A percentile compares a stretch with the other conserved stretches of the same genome.
Conservation (phyloP, 2,888 invertebrate species). For the Caradrina kadenii region DNA sequence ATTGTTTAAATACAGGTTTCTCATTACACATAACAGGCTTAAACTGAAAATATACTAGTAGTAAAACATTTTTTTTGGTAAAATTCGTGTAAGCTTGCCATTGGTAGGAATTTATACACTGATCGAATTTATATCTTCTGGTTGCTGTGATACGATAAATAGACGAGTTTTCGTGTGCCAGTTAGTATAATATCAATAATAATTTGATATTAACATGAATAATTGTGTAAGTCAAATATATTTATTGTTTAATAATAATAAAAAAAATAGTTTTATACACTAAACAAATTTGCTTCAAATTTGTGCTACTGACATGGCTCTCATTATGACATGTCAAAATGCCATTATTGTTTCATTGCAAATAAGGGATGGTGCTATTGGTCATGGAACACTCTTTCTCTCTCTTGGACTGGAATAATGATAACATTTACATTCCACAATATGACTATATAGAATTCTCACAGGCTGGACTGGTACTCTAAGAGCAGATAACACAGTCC, state of each 20-base stretch:
- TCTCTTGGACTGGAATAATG: too few species aligned
- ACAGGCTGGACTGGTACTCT: too few species aligned
- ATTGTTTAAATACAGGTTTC: slow-evolving; percentile 14
- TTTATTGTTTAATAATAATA: background rate
- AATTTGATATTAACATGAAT: background rate
- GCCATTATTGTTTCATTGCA: too few species aligned
- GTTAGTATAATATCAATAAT: background rate
- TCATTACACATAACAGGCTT: background rate
- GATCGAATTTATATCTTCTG: slow-evolving; percentile 34
- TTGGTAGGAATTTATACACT: slow-evolving; percentile 7
- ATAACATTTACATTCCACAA: too few species aligned
- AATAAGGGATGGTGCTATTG: too few species aligned
- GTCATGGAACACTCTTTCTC: too few species aligned
- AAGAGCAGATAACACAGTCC: too few species aligned
- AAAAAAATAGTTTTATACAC: background rate
- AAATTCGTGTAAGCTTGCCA: slow-evolving; percentile 18
- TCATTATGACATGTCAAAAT: too few species aligned
- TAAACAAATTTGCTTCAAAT: background rate
- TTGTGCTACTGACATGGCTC: background rate
- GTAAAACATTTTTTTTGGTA: background rate
- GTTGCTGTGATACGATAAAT: slow-evolving; percentile 45
- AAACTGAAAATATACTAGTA: background rate
- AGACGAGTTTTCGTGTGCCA: background rate
- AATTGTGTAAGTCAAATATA: slow-evolving; percentile 11
- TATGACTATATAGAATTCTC: too few species aligned